Evolutionary conservation across 2,797 vertebrate species (phyloP).

Genomic region (Gobionotothen gibberifrons): DNA sequence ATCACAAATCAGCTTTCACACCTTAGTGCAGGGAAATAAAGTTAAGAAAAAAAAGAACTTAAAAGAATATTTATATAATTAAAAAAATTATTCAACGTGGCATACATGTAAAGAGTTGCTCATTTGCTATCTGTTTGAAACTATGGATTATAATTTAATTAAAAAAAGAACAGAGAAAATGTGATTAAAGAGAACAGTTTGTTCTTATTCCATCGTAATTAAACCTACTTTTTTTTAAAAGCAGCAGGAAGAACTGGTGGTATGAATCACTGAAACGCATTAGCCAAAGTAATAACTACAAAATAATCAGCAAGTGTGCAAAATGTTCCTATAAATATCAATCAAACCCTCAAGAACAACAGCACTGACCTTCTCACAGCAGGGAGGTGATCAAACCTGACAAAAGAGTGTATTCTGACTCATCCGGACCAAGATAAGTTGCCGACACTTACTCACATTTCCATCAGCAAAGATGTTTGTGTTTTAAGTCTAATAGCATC

Average conservation of each 20-base stretch:
- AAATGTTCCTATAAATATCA: conserved; percentile 24
- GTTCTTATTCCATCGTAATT: background rate
- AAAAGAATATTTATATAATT: too few species aligned
- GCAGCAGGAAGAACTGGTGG: background rate
- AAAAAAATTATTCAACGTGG: background rate
- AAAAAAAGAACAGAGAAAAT: background rate
- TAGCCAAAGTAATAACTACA: background rate
- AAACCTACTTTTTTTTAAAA: background rate
- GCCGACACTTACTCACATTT: conserved; percentile 14
- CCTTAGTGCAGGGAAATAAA: too few species aligned
- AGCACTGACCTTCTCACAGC: conserved; percentile 36
- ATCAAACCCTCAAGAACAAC: conserved; percentile 16
- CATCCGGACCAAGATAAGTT: conserved; percentile 7
- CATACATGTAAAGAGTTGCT: background rate
- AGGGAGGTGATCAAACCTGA: conserved; percentile 30
- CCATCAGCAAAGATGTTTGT: background rate
- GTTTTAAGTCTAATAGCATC: too few species aligned
- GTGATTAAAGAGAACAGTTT: background rate
- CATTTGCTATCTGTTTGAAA: background rate
- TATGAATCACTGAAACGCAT: background rate
- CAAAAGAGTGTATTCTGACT: conserved; percentile 22
- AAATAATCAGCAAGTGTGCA: background rate
- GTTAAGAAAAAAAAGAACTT: too few species aligned
- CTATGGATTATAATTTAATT: background rate
- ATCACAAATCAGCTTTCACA: too few species aligned